Conservation (phyloP, 2,113 vertebrate species). For the Bagarius yarrelli region DNA sequence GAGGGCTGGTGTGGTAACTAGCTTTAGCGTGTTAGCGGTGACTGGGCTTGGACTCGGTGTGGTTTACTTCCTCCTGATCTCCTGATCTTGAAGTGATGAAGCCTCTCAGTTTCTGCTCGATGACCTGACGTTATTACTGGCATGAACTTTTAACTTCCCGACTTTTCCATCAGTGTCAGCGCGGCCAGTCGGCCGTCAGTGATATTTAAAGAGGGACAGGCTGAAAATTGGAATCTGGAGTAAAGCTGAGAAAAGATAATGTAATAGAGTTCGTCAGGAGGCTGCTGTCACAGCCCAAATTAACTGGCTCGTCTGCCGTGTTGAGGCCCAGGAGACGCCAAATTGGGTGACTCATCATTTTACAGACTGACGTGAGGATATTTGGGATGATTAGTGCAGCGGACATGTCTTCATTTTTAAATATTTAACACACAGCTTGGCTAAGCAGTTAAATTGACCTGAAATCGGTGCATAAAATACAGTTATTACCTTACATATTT, state of each 20-base stretch:
- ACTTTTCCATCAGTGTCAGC: slow-evolving; percentile 46
- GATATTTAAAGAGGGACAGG: slow-evolving; percentile 53
- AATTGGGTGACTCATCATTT: slow-evolving; percentile 46
- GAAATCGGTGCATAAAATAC: neutral
- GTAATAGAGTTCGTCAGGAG: slow-evolving; percentile 42
- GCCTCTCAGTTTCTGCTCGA: neutral
- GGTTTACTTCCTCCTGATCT: neutral
- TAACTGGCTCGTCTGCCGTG: slow-evolving; percentile 49
- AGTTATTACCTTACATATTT: neutral
- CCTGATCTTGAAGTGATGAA: neutral
- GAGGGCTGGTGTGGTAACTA: neutral
- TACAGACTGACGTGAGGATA: slow-evolving; percentile 1
- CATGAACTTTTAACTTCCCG: slow-evolving; percentile 30
- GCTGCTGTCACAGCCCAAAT: slow-evolving; percentile 53
- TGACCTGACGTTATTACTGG: slow-evolving; percentile 44
- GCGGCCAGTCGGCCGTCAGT: slow-evolving; percentile 33
- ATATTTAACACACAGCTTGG: neutral
- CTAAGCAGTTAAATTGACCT: neutral
- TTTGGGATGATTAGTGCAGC: slow-evolving; percentile 25
- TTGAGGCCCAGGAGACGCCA: slow-evolving; percentile 43
- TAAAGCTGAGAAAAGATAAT: slow-evolving; percentile 48
- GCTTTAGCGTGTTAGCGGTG: neutral
- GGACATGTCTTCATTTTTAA: neutral
- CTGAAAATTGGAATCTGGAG: slow-evolving; percentile 53
- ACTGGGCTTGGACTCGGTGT: neutral